Evolutionary conservation across 1,140 invertebrate genomes (phyloP).

Genomic region (Temnothorax nylanderi): DNA sequence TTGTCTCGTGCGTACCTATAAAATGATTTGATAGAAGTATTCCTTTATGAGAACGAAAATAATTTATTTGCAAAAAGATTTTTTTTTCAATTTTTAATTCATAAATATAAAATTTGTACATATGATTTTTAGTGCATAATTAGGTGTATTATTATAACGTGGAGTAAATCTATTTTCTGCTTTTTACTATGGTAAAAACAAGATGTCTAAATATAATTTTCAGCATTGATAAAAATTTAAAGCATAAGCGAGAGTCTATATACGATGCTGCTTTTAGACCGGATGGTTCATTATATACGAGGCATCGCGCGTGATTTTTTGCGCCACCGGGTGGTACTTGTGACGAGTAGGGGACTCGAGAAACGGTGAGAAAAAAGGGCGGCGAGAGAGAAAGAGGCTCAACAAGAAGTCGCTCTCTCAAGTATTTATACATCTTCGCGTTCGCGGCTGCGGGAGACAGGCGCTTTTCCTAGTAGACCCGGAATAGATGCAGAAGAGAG

Average conservation of each 20-base stretch:
- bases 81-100: not conserved
- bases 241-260: not conserved
- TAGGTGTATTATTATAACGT: not conserved
- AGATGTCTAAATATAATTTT: not conserved
- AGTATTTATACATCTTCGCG: conserved; percentile 74
- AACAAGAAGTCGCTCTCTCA: conserved; percentile 40
- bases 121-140: not conserved
- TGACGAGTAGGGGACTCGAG: conserved; percentile 32
- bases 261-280: conserved; percentile 31
- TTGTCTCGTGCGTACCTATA: not conserved
- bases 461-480: conserved; percentile 79
- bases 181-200: not conserved
- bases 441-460: conserved; percentile 67
- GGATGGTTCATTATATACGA: conserved; percentile 43
- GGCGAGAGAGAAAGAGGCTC: conserved; percentile 9
- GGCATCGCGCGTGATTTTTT: conserved; percentile 51
- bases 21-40: not conserved
- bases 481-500: conserved; percentile 73
- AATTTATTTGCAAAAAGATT: not conserved
- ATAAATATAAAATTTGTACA: not conserved
- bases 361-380: conserved; percentile 23
- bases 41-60: not conserved
- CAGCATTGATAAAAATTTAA: not conserved
- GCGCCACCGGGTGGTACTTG: conserved; percentile 52
- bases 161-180: not conserved